These are phyloP conservation scores for Macaria notata DNA, from an alignment of 2,888 invertebrate species.

Conservation along the genomic window DNA sequence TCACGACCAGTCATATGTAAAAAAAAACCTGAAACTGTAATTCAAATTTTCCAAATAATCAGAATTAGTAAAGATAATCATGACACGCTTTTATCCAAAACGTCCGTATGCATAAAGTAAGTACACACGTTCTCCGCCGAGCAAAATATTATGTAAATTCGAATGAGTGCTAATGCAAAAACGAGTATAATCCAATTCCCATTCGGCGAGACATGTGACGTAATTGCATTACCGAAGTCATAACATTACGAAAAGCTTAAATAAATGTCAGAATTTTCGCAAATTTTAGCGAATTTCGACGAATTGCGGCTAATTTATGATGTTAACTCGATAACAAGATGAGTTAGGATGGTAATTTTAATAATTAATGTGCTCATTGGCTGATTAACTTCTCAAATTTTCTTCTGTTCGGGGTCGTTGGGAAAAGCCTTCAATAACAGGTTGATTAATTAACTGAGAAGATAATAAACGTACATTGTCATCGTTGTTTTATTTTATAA, in stretches of 20 bases:
- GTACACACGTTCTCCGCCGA: no score
- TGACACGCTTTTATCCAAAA: no score
- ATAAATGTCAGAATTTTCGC: slow-evolving; percentile 22
- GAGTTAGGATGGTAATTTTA: slow-evolving; percentile 23
- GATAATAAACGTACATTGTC: no score
- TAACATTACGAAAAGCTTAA: slow-evolving; percentile 33
- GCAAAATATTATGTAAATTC: slow-evolving; percentile 16
- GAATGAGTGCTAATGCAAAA: slow-evolving; percentile 28
- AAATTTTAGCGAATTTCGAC: slow-evolving; percentile 38
- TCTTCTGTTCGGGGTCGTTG: background rate
- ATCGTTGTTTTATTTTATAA: no score
- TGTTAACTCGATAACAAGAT: slow-evolving; percentile 30
- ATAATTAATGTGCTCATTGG: slow-evolving; percentile 17
- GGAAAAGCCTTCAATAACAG: background rate
- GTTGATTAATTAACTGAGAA: no score
- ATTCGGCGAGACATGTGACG: slow-evolving; percentile 21
- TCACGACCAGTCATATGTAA: no score
- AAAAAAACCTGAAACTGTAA: no score
- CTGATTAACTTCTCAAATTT: slow-evolving; percentile 2
- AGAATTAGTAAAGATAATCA: no score
- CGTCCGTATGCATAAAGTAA: no score
- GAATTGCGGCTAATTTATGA: slow-evolving; percentile 31
- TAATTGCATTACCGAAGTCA: slow-evolving; percentile 39
- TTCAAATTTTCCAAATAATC: no score
- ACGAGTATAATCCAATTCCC: slow-evolving; percentile 29